These are phyloP conservation scores for Typhlichthys subterraneus DNA, from an alignment of 2,797 vertebrate species.

Conservation along the genomic window DNA sequence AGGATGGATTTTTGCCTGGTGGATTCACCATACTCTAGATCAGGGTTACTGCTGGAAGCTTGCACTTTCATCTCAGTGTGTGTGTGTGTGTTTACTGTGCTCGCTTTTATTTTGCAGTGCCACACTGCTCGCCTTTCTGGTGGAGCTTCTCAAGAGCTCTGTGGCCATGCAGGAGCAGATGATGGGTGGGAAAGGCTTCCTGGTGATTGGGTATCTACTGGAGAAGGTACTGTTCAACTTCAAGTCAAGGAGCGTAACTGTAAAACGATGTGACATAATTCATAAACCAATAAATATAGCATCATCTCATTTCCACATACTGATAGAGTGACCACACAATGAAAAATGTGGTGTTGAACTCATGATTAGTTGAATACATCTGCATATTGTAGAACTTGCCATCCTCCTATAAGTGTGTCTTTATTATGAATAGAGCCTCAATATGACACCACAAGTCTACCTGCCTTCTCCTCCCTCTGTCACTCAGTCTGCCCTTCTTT, in stretches of 20 bases:
- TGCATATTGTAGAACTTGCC: constrained; percentile 11
- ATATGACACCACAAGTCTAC: constrained; percentile 19
- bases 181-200: constrained; percentile 96
- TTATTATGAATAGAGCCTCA: constrained; percentile 43
- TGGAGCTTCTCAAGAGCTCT: constrained; percentile 97
- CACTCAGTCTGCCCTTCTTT: constrained; percentile 27
- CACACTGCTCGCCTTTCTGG: constrained; percentile 91
- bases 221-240: constrained; percentile 87
- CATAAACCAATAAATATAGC: constrained; percentile 1
- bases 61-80: constrained; percentile 4
- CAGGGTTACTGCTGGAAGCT: background rate
- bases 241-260: too few relatives aligned
- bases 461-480: constrained; percentile 6
- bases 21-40: background rate
- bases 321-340: background rate
- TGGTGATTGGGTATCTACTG: constrained; percentile 95
- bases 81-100: background rate
- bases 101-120: constrained; percentile 60
- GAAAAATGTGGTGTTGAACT: constrained; percentile 9
- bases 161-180: constrained; percentile 99
- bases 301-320: too few relatives aligned
- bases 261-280: background rate
- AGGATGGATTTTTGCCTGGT: background rate
- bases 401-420: constrained; percentile 29
- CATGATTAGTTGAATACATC: constrained; percentile 7